Percentiles rank a stretch among this genome's conserved stretches.
Conservation (phyloP, 2,797 vertebrate genomes). For the Staurois parvus region DNA sequence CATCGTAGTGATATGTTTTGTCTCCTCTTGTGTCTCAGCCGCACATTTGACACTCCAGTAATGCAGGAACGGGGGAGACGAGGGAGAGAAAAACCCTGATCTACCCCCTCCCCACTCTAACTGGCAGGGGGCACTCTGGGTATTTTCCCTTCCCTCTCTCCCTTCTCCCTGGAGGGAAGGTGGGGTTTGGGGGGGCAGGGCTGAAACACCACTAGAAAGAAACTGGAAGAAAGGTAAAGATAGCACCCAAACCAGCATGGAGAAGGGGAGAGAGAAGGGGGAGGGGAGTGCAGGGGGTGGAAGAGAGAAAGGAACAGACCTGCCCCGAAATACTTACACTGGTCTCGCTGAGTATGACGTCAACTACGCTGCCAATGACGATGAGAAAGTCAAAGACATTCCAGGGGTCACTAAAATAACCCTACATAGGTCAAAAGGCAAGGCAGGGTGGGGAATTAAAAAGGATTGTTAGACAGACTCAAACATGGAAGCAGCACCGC, state of each 20-base stretch:
- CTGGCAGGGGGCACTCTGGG: constrained; percentile 71
- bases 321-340: constrained; percentile 96
- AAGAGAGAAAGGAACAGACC: constrained; percentile 74
- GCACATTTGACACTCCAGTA: constrained; percentile 70
- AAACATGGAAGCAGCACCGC: constrained; percentile 60
- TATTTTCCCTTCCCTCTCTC: constrained; percentile 69
- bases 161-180: constrained; percentile 70
- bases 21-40: constrained; percentile 51
- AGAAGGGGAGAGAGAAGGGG: constrained; percentile 58
- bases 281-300: constrained; percentile 65
- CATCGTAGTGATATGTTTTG: constrained; percentile 28
- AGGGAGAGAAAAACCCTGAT: constrained; percentile 71
- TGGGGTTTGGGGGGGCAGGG: constrained; percentile 66
- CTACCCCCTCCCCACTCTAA: constrained; percentile 73
- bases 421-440: constrained; percentile 90
- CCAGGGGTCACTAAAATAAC: constrained; percentile 99
- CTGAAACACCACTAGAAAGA: constrained; percentile 65
- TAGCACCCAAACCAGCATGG: constrained; percentile 70
- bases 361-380: constrained; percentile 99
- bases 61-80: constrained; percentile 70
- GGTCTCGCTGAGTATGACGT: constrained; percentile 99
- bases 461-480: constrained; percentile 86
- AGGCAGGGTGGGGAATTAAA: constrained; percentile 86
- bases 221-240: constrained; percentile 75
- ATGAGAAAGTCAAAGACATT: constrained; percentile 99